Percentiles rank a stretch among this genome's conserved stretches.
phyloP scores from a whole-genome alignment of 2,113 vertebrate species.

The Urocitellus parryii region DNA sequence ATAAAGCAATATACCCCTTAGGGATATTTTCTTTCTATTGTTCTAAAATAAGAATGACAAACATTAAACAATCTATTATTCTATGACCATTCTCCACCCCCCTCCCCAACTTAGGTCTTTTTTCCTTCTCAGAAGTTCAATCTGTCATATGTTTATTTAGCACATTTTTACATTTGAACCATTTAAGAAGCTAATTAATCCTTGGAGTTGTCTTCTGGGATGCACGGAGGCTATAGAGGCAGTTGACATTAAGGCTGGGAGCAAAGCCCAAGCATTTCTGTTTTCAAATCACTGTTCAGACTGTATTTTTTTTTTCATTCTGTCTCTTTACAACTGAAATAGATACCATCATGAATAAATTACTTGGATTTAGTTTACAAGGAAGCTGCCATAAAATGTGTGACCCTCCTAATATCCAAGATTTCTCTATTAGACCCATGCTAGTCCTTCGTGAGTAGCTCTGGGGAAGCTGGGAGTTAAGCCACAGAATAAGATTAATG shows the following conservation, averaged over 20 bases:
- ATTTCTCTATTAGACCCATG: constrained; percentile 77
- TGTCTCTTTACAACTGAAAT: constrained; percentile 61
- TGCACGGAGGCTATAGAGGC: constrained; percentile 18
- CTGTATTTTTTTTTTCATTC: constrained; percentile 58
- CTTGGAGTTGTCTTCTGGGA: constrained; percentile 39
- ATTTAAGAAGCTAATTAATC: constrained; percentile 72
- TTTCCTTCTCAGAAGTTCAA: constrained; percentile 49
- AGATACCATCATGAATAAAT: constrained; percentile 85
- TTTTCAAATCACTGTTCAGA: constrained; percentile 58
- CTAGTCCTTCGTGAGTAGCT: constrained; percentile 69
- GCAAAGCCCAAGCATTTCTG: constrained; percentile 58
- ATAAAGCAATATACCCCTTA: constrained; percentile 23
- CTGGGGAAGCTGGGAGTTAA: constrained; percentile 71
- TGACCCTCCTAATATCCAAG: constrained; percentile 81
- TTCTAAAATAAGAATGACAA: constrained; percentile 47
- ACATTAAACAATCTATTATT: constrained; percentile 59
- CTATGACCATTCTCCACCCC: not conserved
- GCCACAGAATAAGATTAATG: constrained; percentile 63
- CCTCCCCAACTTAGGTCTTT: constrained; percentile 29
- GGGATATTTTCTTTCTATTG: constrained; percentile 47
- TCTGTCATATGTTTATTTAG: constrained; percentile 65
- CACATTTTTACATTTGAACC: constrained; percentile 52
- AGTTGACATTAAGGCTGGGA: constrained; percentile 61
- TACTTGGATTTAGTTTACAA: constrained; percentile 84
- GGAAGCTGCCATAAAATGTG: constrained; percentile 77